phyloP scores from a whole-genome alignment of 2,888 invertebrate genomes.

The Trachelus stipa region DNA sequence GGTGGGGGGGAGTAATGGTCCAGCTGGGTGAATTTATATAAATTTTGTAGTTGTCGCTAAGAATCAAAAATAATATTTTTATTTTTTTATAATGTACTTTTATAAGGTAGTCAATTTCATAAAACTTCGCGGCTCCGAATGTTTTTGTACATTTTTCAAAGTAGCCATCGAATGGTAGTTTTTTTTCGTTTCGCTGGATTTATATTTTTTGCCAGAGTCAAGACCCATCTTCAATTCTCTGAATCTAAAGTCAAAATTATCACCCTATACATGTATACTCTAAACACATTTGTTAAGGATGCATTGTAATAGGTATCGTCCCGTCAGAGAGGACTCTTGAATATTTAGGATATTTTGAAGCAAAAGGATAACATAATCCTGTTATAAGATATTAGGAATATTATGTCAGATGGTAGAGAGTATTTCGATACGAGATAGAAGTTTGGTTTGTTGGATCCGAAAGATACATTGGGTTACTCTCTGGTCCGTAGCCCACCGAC shows the following conservation, averaged over 20 bases:
- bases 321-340: neutral
- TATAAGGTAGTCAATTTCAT: too few species aligned
- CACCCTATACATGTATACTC: neutral
- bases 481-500: neutral
- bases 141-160: neutral
- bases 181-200: too few species aligned
- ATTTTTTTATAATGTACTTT: neutral
- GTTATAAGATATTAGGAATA: neutral
- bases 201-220: neutral
- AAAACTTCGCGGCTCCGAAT: neutral
- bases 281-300: neutral
- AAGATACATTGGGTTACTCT: neutral
- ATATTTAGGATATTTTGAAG: neutral
- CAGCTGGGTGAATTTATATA: neutral
- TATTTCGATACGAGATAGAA: neutral
- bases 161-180: neutral
- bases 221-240: neutral
- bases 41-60: too few species aligned
- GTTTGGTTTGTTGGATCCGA: neutral
- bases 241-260: neutral
- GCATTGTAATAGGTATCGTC: neutral
- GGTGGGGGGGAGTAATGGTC: neutral
- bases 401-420: neutral
- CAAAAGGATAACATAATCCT: neutral
- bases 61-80: neutral